A percentile compares a stretch with the other conserved stretches of the same genome.
phyloP scores from a whole-genome alignment of 2,113 vertebrate genomes.

The Malurus cyaneus region DNA sequence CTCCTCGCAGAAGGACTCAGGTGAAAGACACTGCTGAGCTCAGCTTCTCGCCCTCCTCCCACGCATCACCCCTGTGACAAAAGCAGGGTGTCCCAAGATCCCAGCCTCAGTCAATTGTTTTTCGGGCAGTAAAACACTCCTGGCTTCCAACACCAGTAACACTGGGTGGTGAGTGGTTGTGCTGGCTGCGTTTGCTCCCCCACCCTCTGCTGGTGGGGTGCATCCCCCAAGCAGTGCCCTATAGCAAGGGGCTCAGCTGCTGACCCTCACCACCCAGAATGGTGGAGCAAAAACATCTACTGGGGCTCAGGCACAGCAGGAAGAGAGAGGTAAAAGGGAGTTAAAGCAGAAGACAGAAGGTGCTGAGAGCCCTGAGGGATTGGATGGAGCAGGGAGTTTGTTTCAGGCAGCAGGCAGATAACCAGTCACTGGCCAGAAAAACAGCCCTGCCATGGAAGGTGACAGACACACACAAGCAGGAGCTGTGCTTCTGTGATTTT shows the following conservation, averaged over 20 bases:
- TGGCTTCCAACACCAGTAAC: neutral
- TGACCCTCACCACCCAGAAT: fast-evolving
- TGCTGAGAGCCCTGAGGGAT: neutral
- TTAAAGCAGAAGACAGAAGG: neutral
- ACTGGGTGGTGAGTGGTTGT: fast-evolving
- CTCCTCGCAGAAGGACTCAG: neutral
- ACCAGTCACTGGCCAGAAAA: neutral
- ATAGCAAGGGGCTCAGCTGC: neutral
- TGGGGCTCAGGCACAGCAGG: neutral
- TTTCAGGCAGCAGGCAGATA: neutral
- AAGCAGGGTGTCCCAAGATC: neutral
- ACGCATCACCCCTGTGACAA: fast-evolving
- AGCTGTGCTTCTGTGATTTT: neutral
- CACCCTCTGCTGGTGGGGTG: neutral
- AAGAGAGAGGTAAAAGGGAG: neutral
- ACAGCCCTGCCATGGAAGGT: fast-evolving
- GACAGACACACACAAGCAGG: neutral
- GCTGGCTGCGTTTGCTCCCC: neutral
- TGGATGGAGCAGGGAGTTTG: neutral
- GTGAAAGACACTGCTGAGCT: fast-evolving
- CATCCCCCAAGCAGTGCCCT: neutral
- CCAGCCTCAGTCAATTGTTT: neutral
- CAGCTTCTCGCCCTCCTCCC: neutral
- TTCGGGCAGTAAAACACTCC: neutral
- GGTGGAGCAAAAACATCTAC: fast-evolving